phyloP scores from a whole-genome alignment of 2,888 invertebrate species.

The Agrotis clavis region DNA sequence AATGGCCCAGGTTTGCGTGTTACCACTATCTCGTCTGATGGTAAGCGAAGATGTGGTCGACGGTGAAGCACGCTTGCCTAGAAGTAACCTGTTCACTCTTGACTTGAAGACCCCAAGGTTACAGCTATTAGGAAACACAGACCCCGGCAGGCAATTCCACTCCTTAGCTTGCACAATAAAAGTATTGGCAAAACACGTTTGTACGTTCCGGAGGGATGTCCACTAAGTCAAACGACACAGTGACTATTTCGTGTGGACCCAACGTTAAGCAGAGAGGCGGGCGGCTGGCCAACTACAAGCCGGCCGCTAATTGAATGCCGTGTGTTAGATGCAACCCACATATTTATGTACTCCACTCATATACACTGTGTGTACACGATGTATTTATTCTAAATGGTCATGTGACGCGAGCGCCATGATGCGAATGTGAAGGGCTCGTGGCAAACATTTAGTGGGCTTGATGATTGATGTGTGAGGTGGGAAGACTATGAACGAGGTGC shows the following conservation, averaged over 20 bases:
- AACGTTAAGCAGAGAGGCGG: conserved; percentile 25
- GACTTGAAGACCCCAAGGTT: too few relatives aligned
- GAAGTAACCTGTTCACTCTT: too few relatives aligned
- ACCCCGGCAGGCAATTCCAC: too few relatives aligned
- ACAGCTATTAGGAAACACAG: too few relatives aligned
- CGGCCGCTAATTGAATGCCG: conserved; percentile 47
- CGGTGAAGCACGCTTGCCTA: too few relatives aligned
- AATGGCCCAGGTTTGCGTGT: too few relatives aligned
- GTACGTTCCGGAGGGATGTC: too few relatives aligned
- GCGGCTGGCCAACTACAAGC: conserved; percentile 52
- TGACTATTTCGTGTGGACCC: conserved; percentile 17
- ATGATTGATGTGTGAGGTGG: not conserved
- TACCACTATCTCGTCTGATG: too few relatives aligned
- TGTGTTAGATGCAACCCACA: conserved; percentile 58
- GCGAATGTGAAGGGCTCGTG: conserved; percentile 8
- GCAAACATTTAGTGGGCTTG: not conserved
- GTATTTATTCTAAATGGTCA: conserved; percentile 23
- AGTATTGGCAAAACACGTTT: too few relatives aligned
- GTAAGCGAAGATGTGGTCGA: too few relatives aligned
- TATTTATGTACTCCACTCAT: conserved; percentile 29
- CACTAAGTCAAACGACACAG: not conserved
- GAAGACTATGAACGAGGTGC: not conserved
- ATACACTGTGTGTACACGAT: not conserved
- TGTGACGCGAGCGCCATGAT: conserved; percentile 25
- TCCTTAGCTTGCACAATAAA: too few relatives aligned